phyloP scores from a whole-genome alignment of 2,888 invertebrate species.

The Acleris cristana region DNA sequence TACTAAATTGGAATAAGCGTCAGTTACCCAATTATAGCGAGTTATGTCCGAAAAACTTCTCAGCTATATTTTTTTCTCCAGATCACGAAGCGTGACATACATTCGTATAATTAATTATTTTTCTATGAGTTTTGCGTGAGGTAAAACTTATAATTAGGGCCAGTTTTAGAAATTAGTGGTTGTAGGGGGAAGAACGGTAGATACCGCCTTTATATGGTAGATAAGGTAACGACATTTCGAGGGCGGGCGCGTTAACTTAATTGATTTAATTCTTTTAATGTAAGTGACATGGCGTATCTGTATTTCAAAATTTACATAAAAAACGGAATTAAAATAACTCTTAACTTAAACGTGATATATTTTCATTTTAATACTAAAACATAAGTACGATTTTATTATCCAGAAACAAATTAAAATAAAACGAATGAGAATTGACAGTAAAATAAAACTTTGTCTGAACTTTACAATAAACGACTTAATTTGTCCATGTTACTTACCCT shows the following conservation, averaged over 20 bases:
- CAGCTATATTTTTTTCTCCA: slow-evolving; percentile 15
- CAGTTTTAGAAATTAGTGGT: neutral
- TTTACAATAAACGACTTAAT: too few species aligned
- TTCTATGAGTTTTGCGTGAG: slow-evolving; percentile 32
- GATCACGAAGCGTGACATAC: slow-evolving; percentile 30
- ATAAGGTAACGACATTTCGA: neutral
- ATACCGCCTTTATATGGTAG: neutral
- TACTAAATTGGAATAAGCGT: slow-evolving; percentile 25
- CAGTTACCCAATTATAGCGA: slow-evolving; percentile 28
- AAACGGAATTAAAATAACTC: too few species aligned
- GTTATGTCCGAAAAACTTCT: slow-evolving; percentile 8
- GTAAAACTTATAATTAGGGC: slow-evolving; percentile 25
- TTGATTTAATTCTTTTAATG: neutral
- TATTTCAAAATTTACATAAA: too few species aligned
- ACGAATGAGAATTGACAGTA: too few species aligned
- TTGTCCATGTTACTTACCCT: too few species aligned
- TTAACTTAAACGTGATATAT: too few species aligned
- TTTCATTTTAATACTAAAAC: too few species aligned
- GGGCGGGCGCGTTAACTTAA: neutral
- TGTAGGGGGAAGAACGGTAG: neutral
- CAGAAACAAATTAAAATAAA: too few species aligned
- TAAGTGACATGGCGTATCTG: neutral
- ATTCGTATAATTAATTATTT: slow-evolving; percentile 34
- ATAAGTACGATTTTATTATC: too few species aligned
- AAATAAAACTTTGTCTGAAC: too few species aligned